Evolutionary conservation across 2,797 vertebrate species (phyloP).

Genomic region (Gephyroberyx darwinii): DNA sequence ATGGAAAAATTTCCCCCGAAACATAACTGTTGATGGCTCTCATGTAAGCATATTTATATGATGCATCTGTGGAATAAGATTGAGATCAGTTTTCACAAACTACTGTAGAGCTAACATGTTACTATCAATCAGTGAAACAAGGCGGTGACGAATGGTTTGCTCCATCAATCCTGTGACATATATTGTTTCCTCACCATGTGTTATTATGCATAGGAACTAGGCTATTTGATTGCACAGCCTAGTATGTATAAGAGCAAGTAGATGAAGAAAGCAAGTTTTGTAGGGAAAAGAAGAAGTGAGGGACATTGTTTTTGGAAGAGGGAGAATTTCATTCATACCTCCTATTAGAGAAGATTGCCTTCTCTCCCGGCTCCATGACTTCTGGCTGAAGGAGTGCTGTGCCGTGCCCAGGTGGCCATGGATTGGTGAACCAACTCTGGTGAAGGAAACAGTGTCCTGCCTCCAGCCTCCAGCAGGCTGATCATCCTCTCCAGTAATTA

Average conservation of each 20-base stretch:
- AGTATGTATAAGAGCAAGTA: constrained; percentile 46
- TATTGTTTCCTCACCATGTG: constrained; percentile 28
- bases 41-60: constrained; percentile 23
- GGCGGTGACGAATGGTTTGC: constrained; percentile 43
- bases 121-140: constrained; percentile 48
- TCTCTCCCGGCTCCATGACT: constrained; percentile 50
- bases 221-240: constrained; percentile 41
- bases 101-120: constrained; percentile 23
- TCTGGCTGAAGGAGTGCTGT: constrained; percentile 66
- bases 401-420: constrained; percentile 64
- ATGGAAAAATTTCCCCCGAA: constrained; percentile 4
- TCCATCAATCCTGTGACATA: constrained; percentile 41
- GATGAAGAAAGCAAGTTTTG: constrained; percentile 31
- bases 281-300: constrained; percentile 25
- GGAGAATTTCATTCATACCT: constrained; percentile 56
- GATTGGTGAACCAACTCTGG: constrained; percentile 60
- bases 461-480: constrained; percentile 63
- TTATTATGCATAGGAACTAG: constrained; percentile 31
- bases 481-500: constrained; percentile 75
- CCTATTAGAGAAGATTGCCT: constrained; percentile 51
- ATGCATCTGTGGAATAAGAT: neutral
- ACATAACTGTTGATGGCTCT: constrained; percentile 7
- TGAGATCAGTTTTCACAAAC: constrained; percentile 23
- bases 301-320: neutral
- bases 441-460: constrained; percentile 61